Percentiles rank a stretch among this genome's conserved stretches.
Conservation (phyloP, 2,797 vertebrate species). For the Danio aesculapii region DNA sequence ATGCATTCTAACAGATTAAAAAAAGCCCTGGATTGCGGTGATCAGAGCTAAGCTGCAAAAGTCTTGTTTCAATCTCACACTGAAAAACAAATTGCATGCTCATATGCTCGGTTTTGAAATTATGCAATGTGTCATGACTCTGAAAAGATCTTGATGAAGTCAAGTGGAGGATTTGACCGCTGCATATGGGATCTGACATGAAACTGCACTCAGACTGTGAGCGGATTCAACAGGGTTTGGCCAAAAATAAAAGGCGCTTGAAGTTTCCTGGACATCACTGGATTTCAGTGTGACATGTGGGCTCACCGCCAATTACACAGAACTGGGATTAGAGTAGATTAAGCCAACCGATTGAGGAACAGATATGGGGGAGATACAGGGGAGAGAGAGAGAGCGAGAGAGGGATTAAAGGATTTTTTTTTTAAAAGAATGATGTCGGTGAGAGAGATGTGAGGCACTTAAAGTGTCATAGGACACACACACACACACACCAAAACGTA, state of each 20-base stretch:
- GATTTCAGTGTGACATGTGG: conserved; percentile 27
- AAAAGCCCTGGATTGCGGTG: conserved; percentile 34
- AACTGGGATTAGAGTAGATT: conserved; percentile 52
- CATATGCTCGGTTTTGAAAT: conserved; percentile 8
- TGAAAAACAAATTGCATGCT: conserved; percentile 6
- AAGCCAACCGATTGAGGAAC: conserved; percentile 34
- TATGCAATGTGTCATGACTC: conserved; percentile 31
- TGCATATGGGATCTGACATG: background rate
- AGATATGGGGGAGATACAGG: conserved; percentile 21
- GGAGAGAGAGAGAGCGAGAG: background rate
- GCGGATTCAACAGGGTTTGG: background rate
- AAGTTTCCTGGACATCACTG: conserved; percentile 47
- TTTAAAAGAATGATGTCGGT: no score
- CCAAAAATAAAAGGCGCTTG: background rate
- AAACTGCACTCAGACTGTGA: background rate
- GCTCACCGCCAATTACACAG: conserved; percentile 46
- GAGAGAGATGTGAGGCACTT: conserved; percentile 17
- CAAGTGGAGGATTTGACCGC: background rate
- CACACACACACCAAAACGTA: background rate
- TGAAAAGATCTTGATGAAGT: conserved; percentile 20
- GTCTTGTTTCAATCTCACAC: conserved; percentile 40
- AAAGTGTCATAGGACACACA: background rate
- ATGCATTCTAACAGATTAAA: conserved; percentile 44
- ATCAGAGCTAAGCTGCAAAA: conserved; percentile 24
- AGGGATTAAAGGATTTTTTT: no score